Percentiles rank a stretch among this genome's conserved stretches.
phyloP scores from a whole-genome alignment of 2,888 invertebrate species.

The Scaptomyza caliginosa region DNA sequence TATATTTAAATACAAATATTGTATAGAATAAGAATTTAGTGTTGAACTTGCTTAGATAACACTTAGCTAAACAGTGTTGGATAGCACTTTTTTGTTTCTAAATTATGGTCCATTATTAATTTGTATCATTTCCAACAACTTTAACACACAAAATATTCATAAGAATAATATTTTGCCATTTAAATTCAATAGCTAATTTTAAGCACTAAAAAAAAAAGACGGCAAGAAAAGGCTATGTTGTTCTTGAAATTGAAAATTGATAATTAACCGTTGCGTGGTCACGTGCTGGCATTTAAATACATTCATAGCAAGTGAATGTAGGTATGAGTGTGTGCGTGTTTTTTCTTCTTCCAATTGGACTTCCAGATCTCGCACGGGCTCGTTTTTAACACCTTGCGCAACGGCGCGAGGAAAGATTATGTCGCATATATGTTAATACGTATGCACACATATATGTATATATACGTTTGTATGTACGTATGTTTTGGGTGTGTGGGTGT shows the following conservation, averaged over 20 bases:
- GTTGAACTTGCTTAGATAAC: too few relatives aligned
- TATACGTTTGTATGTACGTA: not conserved
- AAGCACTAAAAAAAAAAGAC: too few relatives aligned
- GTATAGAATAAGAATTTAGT: too few relatives aligned
- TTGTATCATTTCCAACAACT: too few relatives aligned
- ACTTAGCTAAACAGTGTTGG: too few relatives aligned
- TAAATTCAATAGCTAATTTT: too few relatives aligned
- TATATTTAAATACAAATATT: too few relatives aligned
- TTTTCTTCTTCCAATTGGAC: not conserved
- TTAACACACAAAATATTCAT: too few relatives aligned
- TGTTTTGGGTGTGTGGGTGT: conserved; percentile 13
- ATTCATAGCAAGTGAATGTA: too few relatives aligned
- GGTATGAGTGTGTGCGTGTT: not conserved
- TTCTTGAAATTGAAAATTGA: conserved; percentile 70
- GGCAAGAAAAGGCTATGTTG: conserved; percentile 26
- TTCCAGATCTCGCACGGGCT: conserved; percentile 51
- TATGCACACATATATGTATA: not conserved
- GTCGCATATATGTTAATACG: conserved; percentile 41
- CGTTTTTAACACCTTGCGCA: conserved; percentile 55
- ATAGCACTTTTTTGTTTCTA: too few relatives aligned
- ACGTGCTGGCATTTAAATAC: conserved; percentile 46
- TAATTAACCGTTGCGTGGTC: conserved; percentile 64
- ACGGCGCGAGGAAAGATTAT: conserved; percentile 51
- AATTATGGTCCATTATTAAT: too few relatives aligned
- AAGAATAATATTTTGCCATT: too few relatives aligned